These are phyloP conservation scores for Rhodinocichla rosea DNA, from an alignment of 2,113 vertebrate genomes.

Conservation along the genomic window DNA sequence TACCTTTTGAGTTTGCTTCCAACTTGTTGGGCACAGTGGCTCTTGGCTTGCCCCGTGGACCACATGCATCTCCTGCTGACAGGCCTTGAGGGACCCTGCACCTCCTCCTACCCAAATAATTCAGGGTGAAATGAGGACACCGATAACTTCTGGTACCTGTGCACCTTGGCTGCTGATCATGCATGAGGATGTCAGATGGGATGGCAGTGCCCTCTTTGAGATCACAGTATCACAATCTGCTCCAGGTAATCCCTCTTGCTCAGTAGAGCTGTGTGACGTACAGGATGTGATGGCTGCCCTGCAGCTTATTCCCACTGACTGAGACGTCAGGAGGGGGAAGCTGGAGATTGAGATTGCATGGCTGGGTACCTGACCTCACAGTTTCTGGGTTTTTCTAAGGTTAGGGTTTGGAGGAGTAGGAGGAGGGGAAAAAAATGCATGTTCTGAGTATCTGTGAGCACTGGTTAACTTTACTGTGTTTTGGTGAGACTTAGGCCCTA, in stretches of 20 bases:
- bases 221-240: not conserved
- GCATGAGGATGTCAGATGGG: not conserved
- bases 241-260: not conserved
- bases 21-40: not conserved
- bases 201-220: not conserved
- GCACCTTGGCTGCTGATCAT: not conserved
- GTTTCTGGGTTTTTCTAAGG: not conserved
- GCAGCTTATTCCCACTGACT: not conserved
- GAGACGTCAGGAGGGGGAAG: fast-evolving
- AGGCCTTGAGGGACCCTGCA: not conserved
- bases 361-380: not conserved
- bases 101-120: not conserved
- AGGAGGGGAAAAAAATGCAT: fast-evolving
- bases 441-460: not conserved
- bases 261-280: fast-evolving
- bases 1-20: not conserved
- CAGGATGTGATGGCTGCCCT: not conserved
- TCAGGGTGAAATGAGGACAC: not conserved
- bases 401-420: not conserved
- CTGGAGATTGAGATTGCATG: not conserved
- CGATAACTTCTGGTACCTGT: fast-evolving
- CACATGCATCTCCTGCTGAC: not conserved
- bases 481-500: not conserved
- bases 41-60: not conserved
- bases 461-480: not conserved